phyloP scores from a whole-genome alignment of 2,888 invertebrate genomes.

The Aspidapion aeneum region DNA sequence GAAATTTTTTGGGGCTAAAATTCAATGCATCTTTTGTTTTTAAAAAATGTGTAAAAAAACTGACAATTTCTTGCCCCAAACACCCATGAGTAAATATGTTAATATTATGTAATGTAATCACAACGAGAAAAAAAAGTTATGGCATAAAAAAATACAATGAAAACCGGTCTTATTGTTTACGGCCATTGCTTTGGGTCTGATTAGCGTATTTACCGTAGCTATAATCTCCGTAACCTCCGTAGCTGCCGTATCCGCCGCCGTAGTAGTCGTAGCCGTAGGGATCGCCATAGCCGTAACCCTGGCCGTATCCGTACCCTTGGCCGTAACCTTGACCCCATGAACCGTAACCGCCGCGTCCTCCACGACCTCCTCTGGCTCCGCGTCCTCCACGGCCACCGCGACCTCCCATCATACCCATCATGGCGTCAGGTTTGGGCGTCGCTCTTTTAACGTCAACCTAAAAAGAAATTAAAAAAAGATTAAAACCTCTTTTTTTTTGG shows the following conservation, averaged over 20 bases:
- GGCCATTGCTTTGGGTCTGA: background rate
- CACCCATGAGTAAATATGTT: too few relatives aligned
- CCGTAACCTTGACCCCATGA: slow-evolving; percentile 40
- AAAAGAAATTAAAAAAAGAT: slow-evolving; percentile 19
- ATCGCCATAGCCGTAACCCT: slow-evolving; percentile 46
- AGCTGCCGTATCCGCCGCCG: slow-evolving; percentile 74
- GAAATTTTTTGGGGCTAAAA: too few relatives aligned
- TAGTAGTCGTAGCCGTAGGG: slow-evolving; percentile 58
- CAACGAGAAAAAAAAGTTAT: background rate
- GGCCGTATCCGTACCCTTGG: slow-evolving; percentile 62
- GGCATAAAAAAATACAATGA: background rate
- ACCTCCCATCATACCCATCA: slow-evolving; percentile 62
- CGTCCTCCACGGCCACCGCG: slow-evolving; percentile 62
- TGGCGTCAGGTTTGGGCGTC: slow-evolving; percentile 82
- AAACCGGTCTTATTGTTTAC: background rate
- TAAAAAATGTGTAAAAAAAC: too few relatives aligned
- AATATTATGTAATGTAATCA: too few relatives aligned
- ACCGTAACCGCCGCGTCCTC: slow-evolving; percentile 45
- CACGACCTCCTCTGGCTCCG: slow-evolving; percentile 63
- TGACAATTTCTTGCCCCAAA: too few relatives aligned
- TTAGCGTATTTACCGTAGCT: slow-evolving; percentile 71
- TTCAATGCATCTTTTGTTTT: too few relatives aligned
- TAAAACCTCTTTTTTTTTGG: background rate
- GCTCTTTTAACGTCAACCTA: slow-evolving; percentile 94
- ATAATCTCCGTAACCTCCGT: slow-evolving; percentile 78